Base-by-base conservation (phyloP, 1,140 invertebrate species). In the Sitobion miscanthi region DNA sequence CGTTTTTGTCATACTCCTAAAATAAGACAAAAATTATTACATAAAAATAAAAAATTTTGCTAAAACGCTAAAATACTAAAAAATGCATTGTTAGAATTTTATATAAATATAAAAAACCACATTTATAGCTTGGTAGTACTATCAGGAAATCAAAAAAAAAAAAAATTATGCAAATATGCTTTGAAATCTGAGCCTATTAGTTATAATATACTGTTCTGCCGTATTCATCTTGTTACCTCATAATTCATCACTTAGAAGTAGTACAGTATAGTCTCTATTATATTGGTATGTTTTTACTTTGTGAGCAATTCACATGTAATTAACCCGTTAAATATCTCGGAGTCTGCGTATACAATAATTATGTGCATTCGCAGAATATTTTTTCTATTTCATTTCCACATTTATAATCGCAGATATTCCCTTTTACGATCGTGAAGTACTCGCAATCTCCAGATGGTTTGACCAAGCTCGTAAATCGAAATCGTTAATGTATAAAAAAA, bases 401-500 rank as follows among this genome's bases (percentile, higher is more conserved):
- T 77, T 87, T 52, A 49, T 87, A 38, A 35, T 2, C 35, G 35
- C 49, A 38, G 35, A 38, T 89, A 57, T 89, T 89, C 45, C 88
- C 52, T 89, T 89, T 89, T 57, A 89, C 35, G 87, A 54, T 89
- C 87, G 49, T 38, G 23, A 77, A 30, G 62, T 69, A 77, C 62
- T 30, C n/a, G 20, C 35, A 54, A 89, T 89, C 88, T 89, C 49
- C 88, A 89, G 88, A 57, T 89, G 88, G 88, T 57, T 42, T 9
- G 25, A 57, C 52, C 88, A 57, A n/a, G 35, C 35, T 89, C 88
- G 52, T 89, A 89, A 89, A 89, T 89, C 25, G 49, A 89, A 89
- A 57, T 89, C 88, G 35, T n/a, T 23, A 35, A 25, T 89, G 23
- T 21, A 87, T 49, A 87, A 45, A 87, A 7, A 87, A 38, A 89